phyloP scores from a whole-genome alignment of 2,797 vertebrate genomes.

The Galaxias olidus region DNA sequence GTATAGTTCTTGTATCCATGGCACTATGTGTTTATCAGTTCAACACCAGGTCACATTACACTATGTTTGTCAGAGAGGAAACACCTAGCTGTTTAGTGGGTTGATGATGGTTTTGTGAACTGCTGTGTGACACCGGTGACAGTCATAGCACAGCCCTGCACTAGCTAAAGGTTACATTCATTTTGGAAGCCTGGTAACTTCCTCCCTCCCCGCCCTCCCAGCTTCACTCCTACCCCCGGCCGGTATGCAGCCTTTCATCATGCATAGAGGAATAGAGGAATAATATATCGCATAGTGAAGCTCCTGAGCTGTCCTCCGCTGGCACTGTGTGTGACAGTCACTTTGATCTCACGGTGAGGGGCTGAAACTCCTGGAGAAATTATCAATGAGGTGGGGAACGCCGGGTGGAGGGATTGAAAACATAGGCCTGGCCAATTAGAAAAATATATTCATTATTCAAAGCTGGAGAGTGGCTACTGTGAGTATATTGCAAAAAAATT shows the following conservation, averaged over 20 bases:
- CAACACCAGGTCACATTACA: slow-evolving; percentile 12
- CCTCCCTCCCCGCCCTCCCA: slow-evolving; percentile 63
- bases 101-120: slow-evolving; percentile 3
- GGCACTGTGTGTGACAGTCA: slow-evolving; percentile 72
- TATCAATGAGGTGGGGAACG: slow-evolving; percentile 73
- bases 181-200: slow-evolving; percentile 19
- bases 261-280: slow-evolving; percentile 70
- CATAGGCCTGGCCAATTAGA: slow-evolving; percentile 68
- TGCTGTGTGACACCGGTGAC: slow-evolving; percentile 6
- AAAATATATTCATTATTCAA: slow-evolving; percentile 68
- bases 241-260: slow-evolving; percentile 70
- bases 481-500: slow-evolving; percentile 42
- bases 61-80: slow-evolving; percentile 5
- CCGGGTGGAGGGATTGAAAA: slow-evolving; percentile 49
- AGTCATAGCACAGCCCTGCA: slow-evolving; percentile 26
- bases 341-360: slow-evolving; percentile 77
- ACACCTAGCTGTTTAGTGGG: slow-evolving; percentile 1
- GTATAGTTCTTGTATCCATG: too few species aligned
- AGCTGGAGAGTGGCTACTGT: slow-evolving; percentile 33
- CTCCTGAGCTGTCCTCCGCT: slow-evolving; percentile 67
- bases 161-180: slow-evolving; percentile 37
- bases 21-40: slow-evolving; percentile 29
- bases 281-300: slow-evolving; percentile 69
- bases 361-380: slow-evolving; percentile 75
- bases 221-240: slow-evolving; percentile 61